Conservation (phyloP, 1,140 invertebrate species). For the Babylonia areolata region DNA sequence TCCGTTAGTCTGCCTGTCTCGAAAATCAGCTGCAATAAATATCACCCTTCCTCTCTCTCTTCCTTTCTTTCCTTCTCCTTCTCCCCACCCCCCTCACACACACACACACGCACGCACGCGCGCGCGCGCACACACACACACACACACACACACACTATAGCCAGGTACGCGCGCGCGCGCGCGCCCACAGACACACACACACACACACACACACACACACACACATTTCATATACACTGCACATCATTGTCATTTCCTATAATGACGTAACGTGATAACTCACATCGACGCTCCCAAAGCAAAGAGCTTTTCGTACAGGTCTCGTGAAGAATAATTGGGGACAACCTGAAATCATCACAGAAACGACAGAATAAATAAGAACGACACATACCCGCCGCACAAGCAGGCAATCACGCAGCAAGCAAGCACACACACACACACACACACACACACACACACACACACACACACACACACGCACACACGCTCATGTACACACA, state of each 20-base stretch:
- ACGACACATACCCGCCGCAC: too few relatives aligned
- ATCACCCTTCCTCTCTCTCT: too few relatives aligned
- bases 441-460: constrained; percentile 20
- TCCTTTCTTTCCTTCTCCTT: too few relatives aligned
- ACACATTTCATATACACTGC: too few relatives aligned
- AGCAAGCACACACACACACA: too few relatives aligned
- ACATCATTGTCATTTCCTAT: too few relatives aligned
- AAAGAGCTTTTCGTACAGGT: constrained; percentile 80
- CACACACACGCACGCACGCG: background rate
- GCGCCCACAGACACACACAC: background rate
- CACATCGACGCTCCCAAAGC: constrained; percentile 82
- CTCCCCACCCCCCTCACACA: background rate
- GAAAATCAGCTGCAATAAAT: too few relatives aligned
- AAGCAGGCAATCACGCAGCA: too few relatives aligned
- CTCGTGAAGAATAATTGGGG: constrained; percentile 82
- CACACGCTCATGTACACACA: constrained; percentile 14
- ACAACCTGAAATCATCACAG: constrained; percentile 76
- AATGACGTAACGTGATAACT: too few relatives aligned
- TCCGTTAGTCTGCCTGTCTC: too few relatives aligned
- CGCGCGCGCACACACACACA: background rate
- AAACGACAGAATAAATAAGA: too few relatives aligned
- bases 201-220: background rate
- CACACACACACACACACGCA: constrained; percentile 25
- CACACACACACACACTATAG: constrained; percentile 8
- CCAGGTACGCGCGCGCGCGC: background rate